Percentiles rank a stretch among this genome's conserved stretches.
Conservation (phyloP, 2,113 vertebrate genomes). For the Lates calcarifer region DNA sequence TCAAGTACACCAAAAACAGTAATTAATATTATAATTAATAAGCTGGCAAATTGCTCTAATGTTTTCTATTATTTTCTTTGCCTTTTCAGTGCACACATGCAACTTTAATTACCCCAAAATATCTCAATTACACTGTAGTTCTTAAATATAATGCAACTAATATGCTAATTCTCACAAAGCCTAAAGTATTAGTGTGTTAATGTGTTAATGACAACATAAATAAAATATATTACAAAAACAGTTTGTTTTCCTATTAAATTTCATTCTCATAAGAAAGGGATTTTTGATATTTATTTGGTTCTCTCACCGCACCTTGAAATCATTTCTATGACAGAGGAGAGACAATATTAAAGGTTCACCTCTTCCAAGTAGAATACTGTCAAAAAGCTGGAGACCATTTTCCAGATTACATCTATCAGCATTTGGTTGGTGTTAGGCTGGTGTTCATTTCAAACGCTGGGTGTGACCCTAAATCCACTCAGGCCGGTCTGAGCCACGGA, state of each 20-base stretch:
- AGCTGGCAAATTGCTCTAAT: too few species aligned
- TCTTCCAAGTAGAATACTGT: conserved; percentile 38
- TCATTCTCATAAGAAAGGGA: conserved; percentile 37
- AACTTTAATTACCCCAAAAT: too few species aligned
- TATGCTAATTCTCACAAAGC: background rate
- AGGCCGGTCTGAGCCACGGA: conserved; percentile 44
- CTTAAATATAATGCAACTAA: background rate
- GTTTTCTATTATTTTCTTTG: too few species aligned
- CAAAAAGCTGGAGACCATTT: conserved; percentile 47
- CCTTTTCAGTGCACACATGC: too few species aligned
- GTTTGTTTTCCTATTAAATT: conserved; percentile 27
- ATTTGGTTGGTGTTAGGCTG: conserved; percentile 59
- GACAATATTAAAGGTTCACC: conserved; percentile 33
- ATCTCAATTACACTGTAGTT: too few species aligned
- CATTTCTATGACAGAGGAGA: conserved; percentile 21
- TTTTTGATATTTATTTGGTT: conserved; percentile 16
- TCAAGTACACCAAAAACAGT: background rate
- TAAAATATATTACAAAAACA: background rate
- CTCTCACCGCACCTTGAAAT: conserved; percentile 32
- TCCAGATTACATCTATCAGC: conserved; percentile 50
- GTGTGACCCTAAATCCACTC: conserved; percentile 62
- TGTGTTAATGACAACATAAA: background rate
- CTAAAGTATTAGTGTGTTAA: conserved; percentile 11
- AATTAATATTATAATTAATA: background rate
- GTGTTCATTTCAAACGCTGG: conserved; percentile 70